A percentile compares a stretch with the other conserved stretches of the same genome.
phyloP scores from a whole-genome alignment of 1,140 invertebrate genomes.

The Drosophila cardini region DNA sequence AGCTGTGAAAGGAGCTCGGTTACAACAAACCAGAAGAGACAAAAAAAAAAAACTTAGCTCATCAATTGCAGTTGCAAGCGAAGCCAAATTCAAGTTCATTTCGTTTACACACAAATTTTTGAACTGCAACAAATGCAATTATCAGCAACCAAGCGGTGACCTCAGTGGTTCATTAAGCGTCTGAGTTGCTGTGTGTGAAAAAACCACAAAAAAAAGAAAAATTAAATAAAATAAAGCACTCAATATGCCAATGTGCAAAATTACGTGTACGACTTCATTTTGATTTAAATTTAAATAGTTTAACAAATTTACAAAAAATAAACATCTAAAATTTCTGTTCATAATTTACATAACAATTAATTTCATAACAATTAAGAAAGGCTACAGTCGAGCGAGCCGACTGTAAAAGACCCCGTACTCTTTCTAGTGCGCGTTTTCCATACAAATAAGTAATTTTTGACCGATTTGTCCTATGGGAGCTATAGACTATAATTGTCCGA shows the following conservation, averaged over 20 bases:
- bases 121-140: conserved; percentile 39
- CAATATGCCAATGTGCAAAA: neutral
- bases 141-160: neutral
- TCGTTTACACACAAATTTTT: conserved; percentile 69
- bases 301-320: no score
- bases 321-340: no score
- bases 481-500: no score
- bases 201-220: neutral
- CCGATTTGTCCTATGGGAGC: no score
- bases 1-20: conserved; percentile 11
- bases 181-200: neutral
- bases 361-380: no score
- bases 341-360: no score
- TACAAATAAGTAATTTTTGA: no score
- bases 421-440: no score
- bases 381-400: no score
- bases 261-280: neutral
- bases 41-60: conserved; percentile 28
- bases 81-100: conserved; percentile 73
- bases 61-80: conserved; percentile 62
- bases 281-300: no score
- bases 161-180: conserved; percentile 1
- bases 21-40: neutral
- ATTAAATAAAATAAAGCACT: neutral
- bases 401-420: no score